These are phyloP conservation scores for Notarius quadriscutis DNA, from an alignment of 2,113 vertebrate species.

Conservation along the genomic window DNA sequence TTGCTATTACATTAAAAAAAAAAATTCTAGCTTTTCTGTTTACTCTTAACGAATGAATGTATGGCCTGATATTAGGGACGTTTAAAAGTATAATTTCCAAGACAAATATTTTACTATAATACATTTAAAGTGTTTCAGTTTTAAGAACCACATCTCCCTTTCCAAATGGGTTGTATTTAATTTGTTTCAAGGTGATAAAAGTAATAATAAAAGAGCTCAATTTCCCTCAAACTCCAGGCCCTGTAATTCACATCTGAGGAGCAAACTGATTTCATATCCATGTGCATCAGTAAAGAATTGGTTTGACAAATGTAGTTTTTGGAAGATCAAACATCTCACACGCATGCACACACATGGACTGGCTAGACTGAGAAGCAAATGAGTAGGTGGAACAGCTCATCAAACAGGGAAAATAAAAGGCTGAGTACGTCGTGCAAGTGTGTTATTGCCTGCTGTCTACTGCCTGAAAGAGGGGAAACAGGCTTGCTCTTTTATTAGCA, in stretches of 20 bases:
- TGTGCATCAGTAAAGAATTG: not conserved
- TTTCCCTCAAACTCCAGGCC: not conserved
- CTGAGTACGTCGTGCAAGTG: constrained; percentile 6
- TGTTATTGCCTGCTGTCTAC: constrained; percentile 39
- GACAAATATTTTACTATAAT: not conserved
- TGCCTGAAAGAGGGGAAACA: constrained; percentile 51
- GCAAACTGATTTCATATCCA: not conserved
- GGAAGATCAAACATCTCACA: constrained; percentile 11
- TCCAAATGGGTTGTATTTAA: not conserved
- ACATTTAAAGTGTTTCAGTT: not conserved
- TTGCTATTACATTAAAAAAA: not conserved
- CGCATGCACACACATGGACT: constrained; percentile 1
- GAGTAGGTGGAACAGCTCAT: constrained; percentile 12
- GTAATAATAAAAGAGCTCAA: not conserved
- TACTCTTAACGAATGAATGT: not conserved
- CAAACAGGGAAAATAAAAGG: constrained; percentile 43
- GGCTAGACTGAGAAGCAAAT: constrained; percentile 30
- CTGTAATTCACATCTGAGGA: not conserved
- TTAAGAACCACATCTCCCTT: not conserved
- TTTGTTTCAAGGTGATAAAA: not conserved
- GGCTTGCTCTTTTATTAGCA: constrained; percentile 75
- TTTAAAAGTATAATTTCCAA: not conserved
- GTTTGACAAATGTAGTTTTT: constrained; percentile 8
- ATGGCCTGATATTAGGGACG: not conserved
- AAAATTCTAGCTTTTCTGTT: not conserved